Base-by-base conservation (phyloP, 1,140 invertebrate genomes). In the Nebria ingens region DNA sequence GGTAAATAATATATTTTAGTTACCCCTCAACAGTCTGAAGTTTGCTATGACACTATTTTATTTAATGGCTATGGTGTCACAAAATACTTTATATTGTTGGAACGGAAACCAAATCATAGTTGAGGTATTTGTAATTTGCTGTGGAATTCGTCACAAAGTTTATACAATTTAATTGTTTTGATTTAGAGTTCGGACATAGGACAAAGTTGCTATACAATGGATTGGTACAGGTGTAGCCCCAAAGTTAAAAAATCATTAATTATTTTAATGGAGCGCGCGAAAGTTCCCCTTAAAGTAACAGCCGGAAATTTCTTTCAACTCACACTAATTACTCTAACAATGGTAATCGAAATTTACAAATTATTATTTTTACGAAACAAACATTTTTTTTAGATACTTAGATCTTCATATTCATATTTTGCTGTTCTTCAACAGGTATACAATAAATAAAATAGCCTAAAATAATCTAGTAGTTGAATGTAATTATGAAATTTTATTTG, bases 191-290 rank as follows among this genome's bases (percentile, higher is more conserved):
- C 21, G 2, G 12, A 38, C 19, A 49, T 58, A 12, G 23, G 34
- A 19, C 54, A 60, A 23, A 56, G 53, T 12, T 60, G 59, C 23
- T 60, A 60, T 42, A 58, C 21, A 38, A 58, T 56, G 6, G 54
- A 58, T 21, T 60, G 59, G 59, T 58, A 60, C 22, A 21, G 54
- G 19, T 57, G 53, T 29, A 40, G 22, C n/a, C 34, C n/a, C 19
- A 22, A 34, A 3, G 25, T 21, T 9, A 58, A 58, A 21, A 56
- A 34, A 21, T 21, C 54, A 1, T 11, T 60, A 11, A 40, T 60
- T 19, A 21, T 60, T 13, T 49, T 60, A 4, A 60, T 60, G 59
- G 57, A 58, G 17, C 51, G 59, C 15, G 52, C 53, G 2, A 60
- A 60, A 21, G 54, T 21, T 21, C 19, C 11, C n/a, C 38, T 56